Conservation (phyloP, 2,797 vertebrate species). For the Sebastiscus tertius region DNA sequence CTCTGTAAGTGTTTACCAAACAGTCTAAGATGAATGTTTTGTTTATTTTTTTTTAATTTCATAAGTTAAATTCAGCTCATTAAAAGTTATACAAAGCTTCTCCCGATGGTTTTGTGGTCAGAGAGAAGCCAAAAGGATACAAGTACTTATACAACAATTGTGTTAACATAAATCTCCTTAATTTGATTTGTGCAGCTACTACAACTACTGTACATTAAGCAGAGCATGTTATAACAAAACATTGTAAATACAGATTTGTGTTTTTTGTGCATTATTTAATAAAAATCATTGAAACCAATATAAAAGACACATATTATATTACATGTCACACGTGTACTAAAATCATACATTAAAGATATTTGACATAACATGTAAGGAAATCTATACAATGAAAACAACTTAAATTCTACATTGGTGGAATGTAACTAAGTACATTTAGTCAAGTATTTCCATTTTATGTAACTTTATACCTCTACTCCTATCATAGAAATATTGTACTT, state of each 20-base stretch:
- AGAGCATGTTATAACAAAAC: not conserved
- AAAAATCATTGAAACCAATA: not conserved
- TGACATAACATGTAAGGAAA: not conserved
- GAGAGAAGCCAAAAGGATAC: not conserved
- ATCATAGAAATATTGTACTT: not conserved
- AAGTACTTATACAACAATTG: not conserved
- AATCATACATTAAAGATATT: not conserved
- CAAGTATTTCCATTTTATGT: not conserved
- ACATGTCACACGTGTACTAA: not conserved
- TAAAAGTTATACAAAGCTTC: not conserved
- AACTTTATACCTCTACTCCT: not conserved
- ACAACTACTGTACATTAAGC: not conserved
- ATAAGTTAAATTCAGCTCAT: not conserved
- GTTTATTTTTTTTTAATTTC: not conserved
- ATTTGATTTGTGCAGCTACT: slow-evolving; percentile 4
- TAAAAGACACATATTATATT: not conserved
- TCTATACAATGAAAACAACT: not conserved
- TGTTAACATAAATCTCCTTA: slow-evolving; percentile 8
- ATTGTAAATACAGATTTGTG: not conserved
- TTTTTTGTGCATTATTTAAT: not conserved
- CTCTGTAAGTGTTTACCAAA: not conserved
- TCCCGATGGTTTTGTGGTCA: slow-evolving; percentile 9
- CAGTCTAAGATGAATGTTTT: not conserved
- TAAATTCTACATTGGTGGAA: not conserved
- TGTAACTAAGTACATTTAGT: too few species aligned